These are phyloP conservation scores for Drosophila imparisetae DNA, from an alignment of 2,888 invertebrate genomes.

Conservation along the genomic window DNA sequence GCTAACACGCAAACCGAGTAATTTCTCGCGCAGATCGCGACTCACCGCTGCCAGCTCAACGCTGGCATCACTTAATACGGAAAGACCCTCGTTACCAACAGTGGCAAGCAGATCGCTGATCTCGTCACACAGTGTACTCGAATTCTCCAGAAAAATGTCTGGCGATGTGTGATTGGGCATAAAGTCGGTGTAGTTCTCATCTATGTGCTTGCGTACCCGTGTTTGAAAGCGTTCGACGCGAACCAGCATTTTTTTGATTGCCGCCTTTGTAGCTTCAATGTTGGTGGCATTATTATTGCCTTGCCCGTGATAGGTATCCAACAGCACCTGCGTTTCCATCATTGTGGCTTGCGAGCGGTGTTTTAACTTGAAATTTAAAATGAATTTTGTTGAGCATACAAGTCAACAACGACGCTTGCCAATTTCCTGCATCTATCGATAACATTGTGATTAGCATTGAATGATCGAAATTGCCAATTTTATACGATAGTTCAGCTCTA, in stretches of 20 bases:
- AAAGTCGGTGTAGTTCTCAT: conserved; percentile 83
- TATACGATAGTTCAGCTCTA: conserved; percentile 1
- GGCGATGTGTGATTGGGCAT: conserved; percentile 82
- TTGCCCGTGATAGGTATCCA: conserved; percentile 40
- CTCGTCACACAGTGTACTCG: conserved; percentile 75
- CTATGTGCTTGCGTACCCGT: conserved; percentile 82
- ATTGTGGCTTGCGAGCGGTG: conserved; percentile 6
- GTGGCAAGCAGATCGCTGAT: conserved; percentile 76
- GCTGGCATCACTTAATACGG: conserved; percentile 87
- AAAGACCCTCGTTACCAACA: conserved; percentile 87
- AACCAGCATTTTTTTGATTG: conserved; percentile 76
- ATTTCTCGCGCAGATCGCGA: conserved; percentile 86
- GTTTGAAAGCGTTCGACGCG: conserved; percentile 82
- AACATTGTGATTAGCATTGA: not conserved
- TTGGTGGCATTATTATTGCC: conserved; percentile 26
- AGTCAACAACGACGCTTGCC: conserved; percentile 56
- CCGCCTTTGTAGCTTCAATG: conserved; percentile 74
- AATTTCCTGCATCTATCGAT: conserved; percentile 38
- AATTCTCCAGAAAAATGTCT: conserved; percentile 81
- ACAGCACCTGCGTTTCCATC: conserved; percentile 31
- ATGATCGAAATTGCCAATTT: not conserved
- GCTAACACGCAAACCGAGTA: conserved; percentile 85
- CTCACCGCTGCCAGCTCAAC: conserved; percentile 87
- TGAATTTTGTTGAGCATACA: conserved; percentile 25
- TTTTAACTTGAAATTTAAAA: not conserved